Percentiles rank a stretch among this genome's conserved stretches.
Conservation (phyloP, 2,888 invertebrate species). For the Protula sp. region DNA sequence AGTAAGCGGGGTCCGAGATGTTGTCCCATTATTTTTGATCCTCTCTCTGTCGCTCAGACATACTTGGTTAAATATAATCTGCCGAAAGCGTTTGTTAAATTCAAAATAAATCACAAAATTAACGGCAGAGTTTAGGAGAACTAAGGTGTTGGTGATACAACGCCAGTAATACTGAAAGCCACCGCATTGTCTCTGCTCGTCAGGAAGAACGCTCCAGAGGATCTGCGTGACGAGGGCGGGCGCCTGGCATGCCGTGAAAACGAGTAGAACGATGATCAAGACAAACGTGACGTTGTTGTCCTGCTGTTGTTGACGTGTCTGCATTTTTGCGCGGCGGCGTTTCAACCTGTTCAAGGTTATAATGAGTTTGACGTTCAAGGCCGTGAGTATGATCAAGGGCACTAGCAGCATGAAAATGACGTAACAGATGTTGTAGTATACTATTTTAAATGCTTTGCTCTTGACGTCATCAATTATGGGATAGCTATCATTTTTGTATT, state of each 20-base stretch:
- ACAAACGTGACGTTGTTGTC: conserved; percentile 31
- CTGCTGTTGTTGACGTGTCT: conserved; percentile 20
- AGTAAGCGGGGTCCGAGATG: too few species aligned
- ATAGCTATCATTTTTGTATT: too few species aligned
- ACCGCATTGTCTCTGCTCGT: background rate
- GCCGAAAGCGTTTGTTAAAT: background rate
- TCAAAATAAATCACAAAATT: background rate
- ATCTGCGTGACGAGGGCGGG: background rate
- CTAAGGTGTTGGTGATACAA: background rate
- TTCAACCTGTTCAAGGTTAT: conserved; percentile 23
- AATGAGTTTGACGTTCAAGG: conserved; percentile 26
- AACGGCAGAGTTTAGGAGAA: background rate
- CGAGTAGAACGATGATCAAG: conserved; percentile 25
- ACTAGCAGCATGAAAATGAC: conserved; percentile 23
- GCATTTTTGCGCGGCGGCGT: conserved; percentile 18
- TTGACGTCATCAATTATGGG: background rate
- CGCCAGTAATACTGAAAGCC: background rate
- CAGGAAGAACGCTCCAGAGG: background rate
- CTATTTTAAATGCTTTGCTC: background rate
- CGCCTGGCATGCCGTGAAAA: conserved; percentile 27
- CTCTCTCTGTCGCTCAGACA: too few species aligned
- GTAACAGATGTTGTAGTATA: conserved; percentile 23
- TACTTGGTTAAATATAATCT: too few species aligned
- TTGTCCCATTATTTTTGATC: too few species aligned
- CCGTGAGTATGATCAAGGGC: conserved; percentile 21